phyloP scores from a whole-genome alignment of 2,113 vertebrate genomes.

The Chunga burmeisteri region DNA sequence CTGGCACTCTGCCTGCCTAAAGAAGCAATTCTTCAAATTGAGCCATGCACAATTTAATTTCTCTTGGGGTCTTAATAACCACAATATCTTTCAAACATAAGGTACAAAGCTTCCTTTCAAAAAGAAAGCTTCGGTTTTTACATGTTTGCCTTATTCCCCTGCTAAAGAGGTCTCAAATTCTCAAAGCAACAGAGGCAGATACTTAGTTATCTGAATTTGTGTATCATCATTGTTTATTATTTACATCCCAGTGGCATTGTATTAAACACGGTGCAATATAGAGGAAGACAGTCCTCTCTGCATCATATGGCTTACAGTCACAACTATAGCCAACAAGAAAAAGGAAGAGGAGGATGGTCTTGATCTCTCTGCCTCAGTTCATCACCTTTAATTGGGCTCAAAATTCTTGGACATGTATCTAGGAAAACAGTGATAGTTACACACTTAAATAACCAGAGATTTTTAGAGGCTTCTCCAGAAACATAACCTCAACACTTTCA shows the following conservation, averaged over 20 bases:
- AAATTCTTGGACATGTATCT: neutral
- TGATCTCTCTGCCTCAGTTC: neutral
- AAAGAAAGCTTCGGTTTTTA: neutral
- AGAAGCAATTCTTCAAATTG: constrained; percentile 33
- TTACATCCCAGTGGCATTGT: neutral
- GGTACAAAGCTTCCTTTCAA: neutral
- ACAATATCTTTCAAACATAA: constrained; percentile 8
- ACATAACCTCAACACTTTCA: neutral
- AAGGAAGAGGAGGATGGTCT: neutral
- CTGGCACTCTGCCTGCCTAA: neutral
- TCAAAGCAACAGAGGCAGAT: neutral
- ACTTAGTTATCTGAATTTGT: constrained; percentile 5
- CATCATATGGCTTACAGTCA: neutral
- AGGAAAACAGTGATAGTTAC: neutral
- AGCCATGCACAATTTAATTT: neutral
- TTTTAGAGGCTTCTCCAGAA: neutral
- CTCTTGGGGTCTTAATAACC: constrained; percentile 15
- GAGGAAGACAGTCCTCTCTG: neutral
- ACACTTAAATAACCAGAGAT: neutral
- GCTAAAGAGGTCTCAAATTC: neutral
- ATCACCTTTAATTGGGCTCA: neutral
- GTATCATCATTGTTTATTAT: neutral
- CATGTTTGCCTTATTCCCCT: neutral
- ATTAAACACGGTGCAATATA: neutral
- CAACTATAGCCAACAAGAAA: neutral